Evolutionary conservation across 2,113 vertebrate genomes (phyloP).

Genomic region (Nerophis ophidion): DNA sequence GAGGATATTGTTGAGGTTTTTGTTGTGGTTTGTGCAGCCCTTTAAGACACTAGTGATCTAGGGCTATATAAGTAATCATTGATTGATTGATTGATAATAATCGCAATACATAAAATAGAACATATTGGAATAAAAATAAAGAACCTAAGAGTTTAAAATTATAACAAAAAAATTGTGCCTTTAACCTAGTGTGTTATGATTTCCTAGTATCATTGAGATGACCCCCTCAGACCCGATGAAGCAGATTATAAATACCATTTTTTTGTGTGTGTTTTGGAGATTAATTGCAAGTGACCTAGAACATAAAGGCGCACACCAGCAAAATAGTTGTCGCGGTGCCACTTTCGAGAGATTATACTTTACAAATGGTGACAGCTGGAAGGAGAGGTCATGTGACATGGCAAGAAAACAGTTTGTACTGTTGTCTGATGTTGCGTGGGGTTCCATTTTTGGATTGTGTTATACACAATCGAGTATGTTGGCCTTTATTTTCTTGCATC

Average conservation of each 20-base stretch:
- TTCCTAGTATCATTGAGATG: background rate
- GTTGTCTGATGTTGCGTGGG: background rate
- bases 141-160: too few relatives aligned
- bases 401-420: constrained; percentile 12
- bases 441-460: background rate
- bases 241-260: background rate
- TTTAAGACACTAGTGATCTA: too few relatives aligned
- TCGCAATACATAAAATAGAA: too few relatives aligned
- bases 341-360: constrained; percentile 32
- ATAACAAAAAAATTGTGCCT: too few relatives aligned
- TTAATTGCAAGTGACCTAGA: constrained; percentile 45
- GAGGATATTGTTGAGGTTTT: too few relatives aligned
- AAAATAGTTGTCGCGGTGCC: constrained; percentile 31
- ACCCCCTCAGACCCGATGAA: background rate
- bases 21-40: too few relatives aligned
- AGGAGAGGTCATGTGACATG: constrained; percentile 16
- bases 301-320: constrained; percentile 27
- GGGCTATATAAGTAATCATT: too few relatives aligned
- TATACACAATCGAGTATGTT: background rate
- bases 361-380: constrained; percentile 27
- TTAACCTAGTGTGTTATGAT: background rate
- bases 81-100: too few relatives aligned
- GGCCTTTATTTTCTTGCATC: constrained; percentile 16
- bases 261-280: constrained; percentile 13
- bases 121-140: too few relatives aligned